A percentile compares a stretch with the other conserved stretches of the same genome.
These are phyloP conservation scores for Polietes domitor DNA, from an alignment of 2,888 invertebrate genomes.

Conservation along the genomic window DNA sequence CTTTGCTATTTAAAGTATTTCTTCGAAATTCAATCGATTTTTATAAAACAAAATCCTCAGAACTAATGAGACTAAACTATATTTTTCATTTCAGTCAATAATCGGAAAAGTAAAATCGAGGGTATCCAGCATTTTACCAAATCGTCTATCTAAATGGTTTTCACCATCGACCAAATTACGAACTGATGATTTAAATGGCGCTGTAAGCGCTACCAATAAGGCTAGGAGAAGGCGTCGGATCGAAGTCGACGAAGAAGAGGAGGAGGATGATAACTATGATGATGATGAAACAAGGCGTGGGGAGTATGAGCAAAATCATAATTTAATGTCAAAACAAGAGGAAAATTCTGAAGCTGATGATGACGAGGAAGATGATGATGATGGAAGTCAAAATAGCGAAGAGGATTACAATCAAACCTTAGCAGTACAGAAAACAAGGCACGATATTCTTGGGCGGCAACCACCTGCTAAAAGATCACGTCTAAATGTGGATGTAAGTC, in stretches of 20 bases:
- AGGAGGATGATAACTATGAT: constrained; percentile 71
- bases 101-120: constrained; percentile 79
- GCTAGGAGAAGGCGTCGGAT: constrained; percentile 74
- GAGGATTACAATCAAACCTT: constrained; percentile 63
- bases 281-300: constrained; percentile 58
- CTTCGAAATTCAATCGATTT: no score
- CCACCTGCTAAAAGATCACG: constrained; percentile 69
- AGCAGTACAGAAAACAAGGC: constrained; percentile 43
- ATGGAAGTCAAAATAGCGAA: constrained; percentile 71
- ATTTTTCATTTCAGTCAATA: constrained; percentile 75
- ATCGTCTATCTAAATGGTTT: constrained; percentile 79
- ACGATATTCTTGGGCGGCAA: constrained; percentile 56
- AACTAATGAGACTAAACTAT: no score
- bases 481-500: constrained; percentile 68
- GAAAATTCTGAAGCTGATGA: constrained; percentile 44
- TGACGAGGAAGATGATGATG: constrained; percentile 62
- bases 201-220: constrained; percentile 14
- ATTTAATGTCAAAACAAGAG: constrained; percentile 51
- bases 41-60: no score
- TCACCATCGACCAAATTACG: constrained; percentile 72
- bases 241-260: constrained; percentile 71
- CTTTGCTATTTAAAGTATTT: no score
- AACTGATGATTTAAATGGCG: constrained; percentile 67
- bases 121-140: constrained; percentile 78
- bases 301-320: constrained; percentile 69